Evolutionary conservation across 2,113 vertebrate species (phyloP), one percentile per base, ranked within the genome.

Genomic region (Cynoglossus semilaevis): DNA sequence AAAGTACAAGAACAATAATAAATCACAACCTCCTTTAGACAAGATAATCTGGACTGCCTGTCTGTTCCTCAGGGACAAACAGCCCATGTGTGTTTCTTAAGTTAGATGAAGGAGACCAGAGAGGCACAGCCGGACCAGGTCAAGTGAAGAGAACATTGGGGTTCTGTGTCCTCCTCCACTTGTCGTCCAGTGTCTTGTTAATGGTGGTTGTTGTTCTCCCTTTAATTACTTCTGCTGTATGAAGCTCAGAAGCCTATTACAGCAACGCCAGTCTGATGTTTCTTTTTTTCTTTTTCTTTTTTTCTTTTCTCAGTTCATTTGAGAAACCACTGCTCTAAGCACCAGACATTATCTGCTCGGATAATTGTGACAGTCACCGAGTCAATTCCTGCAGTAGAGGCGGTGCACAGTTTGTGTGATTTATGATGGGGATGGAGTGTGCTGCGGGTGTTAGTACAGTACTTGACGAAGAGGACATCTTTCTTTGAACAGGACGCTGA

Each of bases 141-240:
- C 66, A 81, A 81, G 59, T 59, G 59, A 22, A 68, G 49, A 63
- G 48, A 59, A 47, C 42, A 19, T 7, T 5, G 19, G 44, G 60
- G 40, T 74, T 40, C 44, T 58, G 35, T 51, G 41, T 54, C 51
- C 47, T 68, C 56, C 22, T 70, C 59, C 56, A 29, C 46, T 37
- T 22, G 40, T 6, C 29, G 40, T 58, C 34, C 52, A 61, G 29
- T 19, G 58, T 57, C 56, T 63, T 57, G 36, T 29, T 74, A 43
- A 29, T 29, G 6, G 22, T 29, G 22, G 22, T 29, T 2, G 22
- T 29, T 29, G 22, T 29, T 29, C 22, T 29, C 22, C 6, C 22
- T 29, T 29, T 29, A 29, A 29, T 29, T 2, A 29, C 22, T 29
- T 29, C 22, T 29, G 22, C 22, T 29, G 17, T 15, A 15, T 12